These are phyloP conservation scores for Pristionchus entomophagus DNA, from an alignment of 2,888 invertebrate species.

Conservation along the genomic window DNA sequence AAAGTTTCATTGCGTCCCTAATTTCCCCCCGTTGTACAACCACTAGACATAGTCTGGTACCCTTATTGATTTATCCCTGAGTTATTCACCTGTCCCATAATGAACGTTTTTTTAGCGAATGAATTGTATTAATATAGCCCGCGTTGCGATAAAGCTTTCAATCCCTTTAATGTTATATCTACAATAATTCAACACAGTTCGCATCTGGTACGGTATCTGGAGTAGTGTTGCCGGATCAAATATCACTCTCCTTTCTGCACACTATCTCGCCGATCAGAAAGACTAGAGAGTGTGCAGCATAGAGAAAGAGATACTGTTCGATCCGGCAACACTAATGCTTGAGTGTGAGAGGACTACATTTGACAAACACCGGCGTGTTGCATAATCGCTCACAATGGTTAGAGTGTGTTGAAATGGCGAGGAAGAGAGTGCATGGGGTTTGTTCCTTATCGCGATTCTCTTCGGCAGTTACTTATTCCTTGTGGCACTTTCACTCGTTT, in stretches of 20 bases:
- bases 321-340: no score
- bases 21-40: background rate
- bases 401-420: constrained; percentile 9
- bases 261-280: no score
- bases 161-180: background rate
- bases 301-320: no score
- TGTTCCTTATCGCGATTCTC: background rate
- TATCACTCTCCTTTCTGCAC: no score
- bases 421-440: background rate
- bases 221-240: no score
- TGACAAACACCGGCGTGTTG: constrained; percentile 13
- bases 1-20: background rate
- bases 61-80: background rate
- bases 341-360: background rate
- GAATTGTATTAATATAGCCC: constrained; percentile 15
- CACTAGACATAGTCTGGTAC: constrained; percentile 12
- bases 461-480: background rate
- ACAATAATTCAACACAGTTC: background rate
- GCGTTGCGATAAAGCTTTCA: constrained; percentile 6
- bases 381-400: constrained; percentile 32
- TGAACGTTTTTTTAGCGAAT: no score
- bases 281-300: no score
- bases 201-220: background rate
- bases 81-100: background rate
- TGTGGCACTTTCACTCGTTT: background rate